Evolutionary conservation across 2,113 vertebrate genomes (phyloP).

Genomic region (Dicerorhinus sumatrensis): DNA sequence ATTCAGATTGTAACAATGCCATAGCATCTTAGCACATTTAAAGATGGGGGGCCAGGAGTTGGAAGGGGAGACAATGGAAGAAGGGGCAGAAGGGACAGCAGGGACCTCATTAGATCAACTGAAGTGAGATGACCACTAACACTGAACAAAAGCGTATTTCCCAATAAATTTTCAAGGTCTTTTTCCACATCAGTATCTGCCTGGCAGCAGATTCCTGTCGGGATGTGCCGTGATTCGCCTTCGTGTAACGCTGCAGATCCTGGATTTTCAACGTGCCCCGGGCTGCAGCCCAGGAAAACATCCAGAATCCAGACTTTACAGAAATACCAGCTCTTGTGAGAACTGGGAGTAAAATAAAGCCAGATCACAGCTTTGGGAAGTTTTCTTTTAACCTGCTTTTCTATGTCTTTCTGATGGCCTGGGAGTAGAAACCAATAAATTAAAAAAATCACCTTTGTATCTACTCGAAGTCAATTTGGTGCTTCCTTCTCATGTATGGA

Average conservation of each 20-base stretch:
- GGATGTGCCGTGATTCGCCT: fast-evolving
- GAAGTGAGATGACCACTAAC: background rate
- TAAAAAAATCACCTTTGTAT: background rate
- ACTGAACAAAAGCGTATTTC: background rate
- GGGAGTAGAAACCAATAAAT: background rate
- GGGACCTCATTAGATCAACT: background rate
- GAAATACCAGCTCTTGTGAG: background rate
- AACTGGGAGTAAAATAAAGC: too few relatives aligned
- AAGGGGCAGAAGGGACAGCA: too few relatives aligned
- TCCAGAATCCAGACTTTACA: background rate
- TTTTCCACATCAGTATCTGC: fast-evolving
- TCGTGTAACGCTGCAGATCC: background rate
- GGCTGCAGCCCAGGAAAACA: too few relatives aligned
- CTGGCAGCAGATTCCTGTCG: fast-evolving
- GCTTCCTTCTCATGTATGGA: background rate
- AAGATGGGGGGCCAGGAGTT: background rate
- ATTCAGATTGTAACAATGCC: background rate
- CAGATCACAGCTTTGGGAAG: background rate
- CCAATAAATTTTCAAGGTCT: background rate
- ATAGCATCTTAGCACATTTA: too few relatives aligned
- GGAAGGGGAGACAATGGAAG: too few relatives aligned
- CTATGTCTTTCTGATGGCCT: conserved; percentile 31
- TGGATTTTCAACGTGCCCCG: fast-evolving
- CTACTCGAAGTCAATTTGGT: background rate
- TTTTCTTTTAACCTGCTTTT: background rate